Evolutionary conservation across 2,797 vertebrate genomes (phyloP), one percentile per base, ranked within the genome.

Genomic region (Pristis pectinata): DNA sequence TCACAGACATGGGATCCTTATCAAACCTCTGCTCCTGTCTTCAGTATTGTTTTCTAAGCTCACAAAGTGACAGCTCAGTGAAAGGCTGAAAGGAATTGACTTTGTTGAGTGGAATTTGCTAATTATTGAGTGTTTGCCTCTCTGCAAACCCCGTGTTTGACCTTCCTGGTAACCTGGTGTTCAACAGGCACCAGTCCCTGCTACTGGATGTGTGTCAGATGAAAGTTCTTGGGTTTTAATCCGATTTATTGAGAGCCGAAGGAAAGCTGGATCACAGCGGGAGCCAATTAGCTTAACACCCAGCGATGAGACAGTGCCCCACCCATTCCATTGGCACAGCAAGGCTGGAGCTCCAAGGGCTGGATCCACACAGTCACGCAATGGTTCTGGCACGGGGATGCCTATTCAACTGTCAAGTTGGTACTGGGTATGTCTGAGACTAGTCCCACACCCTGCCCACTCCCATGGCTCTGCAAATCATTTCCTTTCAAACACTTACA

Each of bases 221-320:
- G 95, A 96, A 95, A 79, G 95, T 95, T 72, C 93, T 95, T 94
- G 94, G 67, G 95, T 77, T 96, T 95, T 96, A 96, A 96, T 96
- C 96, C 96, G 95, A 96, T 96, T 97, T 95, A 95, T 95, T 96
- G 96, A 96, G 95, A 96, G 96, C 96, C 96, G 19, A 95, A 95
- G 96, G 95, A 96, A 97, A 96, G 95, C 96, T 96, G 96, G 95
- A 95, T 95, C 95, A 96, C 37, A 95, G 95, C 94, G 95, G 95
- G 95, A 95, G 94, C 94, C 97, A 96, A 98, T 96, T 97, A 96
- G 95, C 96, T 97, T 97, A 97, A 96, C 96, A 95, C 93, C 95
- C 95, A 94, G 95, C 96, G 96, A 94, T 96, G 77, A 37, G 91
- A n/a, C 27, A 13, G 10, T 9, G 44, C 92, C 41, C 34, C 17